These are phyloP conservation scores for Taxidea taxus DNA, from an alignment of 2,113 vertebrate genomes.

Conservation along the genomic window DNA sequence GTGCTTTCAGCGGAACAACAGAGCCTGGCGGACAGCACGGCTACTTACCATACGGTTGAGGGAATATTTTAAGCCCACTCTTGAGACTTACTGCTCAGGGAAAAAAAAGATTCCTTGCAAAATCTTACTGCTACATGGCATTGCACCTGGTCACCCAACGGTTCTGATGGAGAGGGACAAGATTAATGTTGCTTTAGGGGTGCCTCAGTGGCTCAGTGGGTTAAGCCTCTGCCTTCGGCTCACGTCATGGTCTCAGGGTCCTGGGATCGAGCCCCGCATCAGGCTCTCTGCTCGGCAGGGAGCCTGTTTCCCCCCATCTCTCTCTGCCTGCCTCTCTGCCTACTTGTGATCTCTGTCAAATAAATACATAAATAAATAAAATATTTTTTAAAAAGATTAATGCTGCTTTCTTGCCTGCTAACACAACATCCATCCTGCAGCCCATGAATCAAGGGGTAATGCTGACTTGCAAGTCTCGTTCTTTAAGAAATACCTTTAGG, in stretches of 20 bases:
- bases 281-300: too few species aligned
- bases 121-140: not conserved
- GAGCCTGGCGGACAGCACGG: not conserved
- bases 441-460: not conserved
- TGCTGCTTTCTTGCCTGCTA: not conserved
- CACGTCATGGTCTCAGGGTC: too few species aligned
- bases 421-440: not conserved
- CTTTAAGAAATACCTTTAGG: not conserved
- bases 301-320: too few species aligned
- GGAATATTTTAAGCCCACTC: not conserved
- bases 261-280: too few species aligned
- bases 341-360: too few species aligned
- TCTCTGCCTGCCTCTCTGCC: too few species aligned
- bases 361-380: too few species aligned
- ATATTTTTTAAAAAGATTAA: too few species aligned
- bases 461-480: not conserved
- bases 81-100: not conserved
- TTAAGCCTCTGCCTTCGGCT: too few species aligned
- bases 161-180: not conserved
- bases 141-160: not conserved
- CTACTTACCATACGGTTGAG: not conserved
- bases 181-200: too few species aligned
- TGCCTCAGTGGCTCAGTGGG: too few species aligned
- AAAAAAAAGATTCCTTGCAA: not conserved
- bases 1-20: not conserved